A percentile compares a stretch with the other conserved stretches of the same genome.
phyloP scores from a whole-genome alignment of 2,888 invertebrate species.

The Geophilus truncorum region DNA sequence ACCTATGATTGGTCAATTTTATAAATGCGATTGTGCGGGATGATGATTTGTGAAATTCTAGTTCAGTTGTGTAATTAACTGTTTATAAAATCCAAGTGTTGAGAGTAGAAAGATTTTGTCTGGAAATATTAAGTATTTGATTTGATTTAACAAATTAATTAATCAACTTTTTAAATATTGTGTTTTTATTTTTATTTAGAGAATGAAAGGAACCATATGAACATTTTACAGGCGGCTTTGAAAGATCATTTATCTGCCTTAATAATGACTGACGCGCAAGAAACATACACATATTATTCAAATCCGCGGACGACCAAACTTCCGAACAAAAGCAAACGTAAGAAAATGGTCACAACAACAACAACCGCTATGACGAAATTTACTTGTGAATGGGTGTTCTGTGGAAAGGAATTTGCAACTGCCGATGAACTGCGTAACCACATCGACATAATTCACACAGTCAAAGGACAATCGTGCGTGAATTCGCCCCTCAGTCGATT shows the following conservation, averaged over 20 bases:
- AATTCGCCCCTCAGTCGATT: not conserved
- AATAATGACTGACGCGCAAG: not conserved
- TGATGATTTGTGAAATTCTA: too few relatives aligned
- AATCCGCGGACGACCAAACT: not conserved
- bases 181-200: too few relatives aligned
- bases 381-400: not conserved
- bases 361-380: not conserved
- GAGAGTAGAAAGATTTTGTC: too few relatives aligned
- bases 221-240: not conserved
- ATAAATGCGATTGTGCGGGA: too few relatives aligned
- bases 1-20: too few relatives aligned
- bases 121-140: too few relatives aligned
- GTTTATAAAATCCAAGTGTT: too few relatives aligned
- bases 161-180: too few relatives aligned
- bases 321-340: not conserved
- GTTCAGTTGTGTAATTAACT: too few relatives aligned
- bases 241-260: not conserved
- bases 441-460: not conserved
- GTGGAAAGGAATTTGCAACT: not conserved
- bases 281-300: not conserved
- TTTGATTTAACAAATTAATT: too few relatives aligned
- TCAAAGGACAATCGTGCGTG: not conserved
- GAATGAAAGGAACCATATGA: not conserved
- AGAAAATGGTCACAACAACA: not conserved
- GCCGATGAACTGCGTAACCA: not conserved